Evolutionary conservation across 2,113 vertebrate species (phyloP).

Genomic region (Coryphaenoides rupestris): DNA sequence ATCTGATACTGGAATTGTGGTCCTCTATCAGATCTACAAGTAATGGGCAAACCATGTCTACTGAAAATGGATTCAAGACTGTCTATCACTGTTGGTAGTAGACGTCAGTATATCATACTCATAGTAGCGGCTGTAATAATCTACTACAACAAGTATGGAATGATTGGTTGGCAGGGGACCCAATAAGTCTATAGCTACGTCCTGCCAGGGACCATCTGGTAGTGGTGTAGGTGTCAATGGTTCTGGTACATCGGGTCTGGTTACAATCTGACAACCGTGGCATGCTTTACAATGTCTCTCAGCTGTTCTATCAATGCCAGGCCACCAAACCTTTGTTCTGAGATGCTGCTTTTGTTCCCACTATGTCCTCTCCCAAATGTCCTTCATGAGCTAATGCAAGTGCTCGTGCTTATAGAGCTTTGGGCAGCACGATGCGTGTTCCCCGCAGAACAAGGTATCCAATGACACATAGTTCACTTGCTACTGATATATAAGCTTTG

Average conservation of each 20-base stretch:
- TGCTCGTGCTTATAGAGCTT: too few species aligned
- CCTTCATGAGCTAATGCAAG: conserved; percentile 18
- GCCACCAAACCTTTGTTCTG: conserved; percentile 24
- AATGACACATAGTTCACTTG: too few species aligned
- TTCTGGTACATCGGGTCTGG: too few species aligned
- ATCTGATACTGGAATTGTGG: conserved; percentile 20
- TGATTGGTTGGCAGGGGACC: conserved; percentile 19
- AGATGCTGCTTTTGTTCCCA: conserved; percentile 31
- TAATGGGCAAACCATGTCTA: conserved; percentile 17
- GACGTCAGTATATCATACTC: conserved; percentile 26
- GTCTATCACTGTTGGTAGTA: conserved; percentile 26
- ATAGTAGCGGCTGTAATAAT: conserved; percentile 31
- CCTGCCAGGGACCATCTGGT: neutral
- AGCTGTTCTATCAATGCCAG: conserved; percentile 8
- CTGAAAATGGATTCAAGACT: conserved; percentile 20
- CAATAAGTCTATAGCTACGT: conserved; percentile 21
- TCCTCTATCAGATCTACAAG: conserved; percentile 16
- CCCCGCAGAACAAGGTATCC: too few species aligned
- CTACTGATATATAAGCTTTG: neutral
- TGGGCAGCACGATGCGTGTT: too few species aligned
- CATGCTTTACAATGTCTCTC: conserved; percentile 17
- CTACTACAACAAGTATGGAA: conserved; percentile 23
- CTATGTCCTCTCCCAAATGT: conserved; percentile 20
- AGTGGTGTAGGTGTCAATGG: too few species aligned
- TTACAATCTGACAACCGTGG: conserved; percentile 18